Percentiles rank a stretch among this genome's conserved stretches.
phyloP scores from a whole-genome alignment of 2,113 vertebrate genomes.

The Phylloscopus trochilus region DNA sequence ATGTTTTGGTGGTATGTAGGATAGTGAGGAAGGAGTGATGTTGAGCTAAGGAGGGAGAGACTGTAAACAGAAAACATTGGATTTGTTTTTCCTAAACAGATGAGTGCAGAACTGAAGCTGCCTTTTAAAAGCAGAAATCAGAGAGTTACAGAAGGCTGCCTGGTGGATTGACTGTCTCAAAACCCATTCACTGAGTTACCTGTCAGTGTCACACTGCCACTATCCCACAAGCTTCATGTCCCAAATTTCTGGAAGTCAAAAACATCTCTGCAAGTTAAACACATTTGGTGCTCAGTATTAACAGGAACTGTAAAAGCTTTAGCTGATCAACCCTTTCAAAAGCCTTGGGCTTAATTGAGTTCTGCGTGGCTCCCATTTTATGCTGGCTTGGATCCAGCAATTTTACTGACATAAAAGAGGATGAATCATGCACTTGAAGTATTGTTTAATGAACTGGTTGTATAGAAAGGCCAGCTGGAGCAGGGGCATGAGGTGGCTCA shows the following conservation, averaged over 20 bases:
- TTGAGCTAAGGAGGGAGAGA: background rate
- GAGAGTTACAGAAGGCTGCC: background rate
- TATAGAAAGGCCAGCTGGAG: background rate
- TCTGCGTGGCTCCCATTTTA: background rate
- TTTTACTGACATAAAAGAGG: background rate
- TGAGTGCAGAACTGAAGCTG: background rate
- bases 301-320: constrained; percentile 3
- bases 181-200: background rate
- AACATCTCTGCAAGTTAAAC: background rate
- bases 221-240: accelerated
- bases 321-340: constrained; percentile 22
- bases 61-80: background rate
- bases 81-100: background rate
- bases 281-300: background rate
- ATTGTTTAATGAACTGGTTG: constrained; percentile 7
- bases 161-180: background rate
- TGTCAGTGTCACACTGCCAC: background rate
- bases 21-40: constrained; percentile 8
- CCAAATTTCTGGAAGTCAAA: background rate
- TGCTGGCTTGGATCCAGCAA: background rate
- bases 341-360: background rate
- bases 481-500: background rate
- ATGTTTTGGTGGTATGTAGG: constrained; percentile 19
- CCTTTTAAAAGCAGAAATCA: background rate
- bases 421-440: constrained; percentile 11